phyloP scores from a whole-genome alignment of 2,113 vertebrate genomes.

The Rissa tridactyla region DNA sequence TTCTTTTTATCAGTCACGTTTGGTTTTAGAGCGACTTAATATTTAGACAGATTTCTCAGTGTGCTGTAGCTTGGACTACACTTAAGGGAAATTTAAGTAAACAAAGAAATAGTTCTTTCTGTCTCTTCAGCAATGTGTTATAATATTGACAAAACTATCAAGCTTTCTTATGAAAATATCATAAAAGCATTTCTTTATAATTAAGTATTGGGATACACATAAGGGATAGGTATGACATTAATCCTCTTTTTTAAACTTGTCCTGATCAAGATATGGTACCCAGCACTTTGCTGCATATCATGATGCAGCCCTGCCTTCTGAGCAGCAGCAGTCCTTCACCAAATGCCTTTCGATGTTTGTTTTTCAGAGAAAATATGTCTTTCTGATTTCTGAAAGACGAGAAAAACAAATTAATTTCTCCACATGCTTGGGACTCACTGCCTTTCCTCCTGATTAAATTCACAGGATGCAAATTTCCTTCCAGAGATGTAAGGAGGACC shows the following conservation, averaged over 20 bases:
- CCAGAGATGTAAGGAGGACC: background rate
- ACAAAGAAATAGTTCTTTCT: background rate
- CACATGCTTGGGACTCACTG: background rate
- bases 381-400: background rate
- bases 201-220: background rate
- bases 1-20: background rate
- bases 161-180: background rate
- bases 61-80: background rate
- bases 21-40: background rate
- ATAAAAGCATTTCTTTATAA: background rate
- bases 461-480: background rate
- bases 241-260: background rate
- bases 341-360: background rate
- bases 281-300: background rate
- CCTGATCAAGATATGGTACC: background rate
- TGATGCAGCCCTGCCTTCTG: background rate
- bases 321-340: background rate
- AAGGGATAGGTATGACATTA: background rate
- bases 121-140: background rate
- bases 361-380: background rate
- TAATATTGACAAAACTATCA: background rate
- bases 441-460: background rate
- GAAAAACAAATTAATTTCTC: background rate
- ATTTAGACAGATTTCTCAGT: background rate
- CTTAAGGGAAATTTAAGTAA: background rate